Evolutionary conservation across 2,888 invertebrate species (phyloP), one percentile per base, ranked within the genome.

Genomic region (Polymixis lichenea): DNA sequence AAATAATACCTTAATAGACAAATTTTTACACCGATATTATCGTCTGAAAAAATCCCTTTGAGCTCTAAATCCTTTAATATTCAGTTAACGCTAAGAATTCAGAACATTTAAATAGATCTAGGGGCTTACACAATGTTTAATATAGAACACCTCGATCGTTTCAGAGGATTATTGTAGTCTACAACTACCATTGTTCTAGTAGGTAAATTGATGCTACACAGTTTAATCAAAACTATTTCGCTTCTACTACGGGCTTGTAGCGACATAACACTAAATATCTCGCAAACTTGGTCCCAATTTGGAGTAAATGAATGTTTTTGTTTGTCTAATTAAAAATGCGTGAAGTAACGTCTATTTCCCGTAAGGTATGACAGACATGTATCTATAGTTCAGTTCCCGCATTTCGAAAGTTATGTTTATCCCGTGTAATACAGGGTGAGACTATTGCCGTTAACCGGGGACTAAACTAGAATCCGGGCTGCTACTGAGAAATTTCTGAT

Each of bases 151-250:
- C 53, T 78, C 19, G 62, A 51, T 67, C 51, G 66, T 74, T 64
- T 56, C 38, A 72, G 61, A 22, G 73, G 67, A 75, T 76, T 56
- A 72, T 56, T 66, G 60, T 53, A 64, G 49, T 8, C 43, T 75
- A 28, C 38, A 49, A 70, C 55, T 67, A 46, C 51, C 56, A 51
- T 67, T 75, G 81, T 77, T 77, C 51, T 5, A 56, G 51, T 25
- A 75, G 53, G 51, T 25, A 74, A 75, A 83, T 58, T 75, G 68
- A 72, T 75, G 72, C 19, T 68, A 49, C 49, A n/a, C 49, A 70
- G 73, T 74, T 86, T 80, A 68, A 84, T 86, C 73, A 77, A 82
- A 80, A 77, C 53, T 75, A 65, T 53, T 60, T 64, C 38, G 53
- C n/a, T 43, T 28, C 56, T 56, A 38, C 49, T 56, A 9, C 1